Conservation (phyloP, 2,888 invertebrate species). For the Linnaemya vulpina region DNA sequence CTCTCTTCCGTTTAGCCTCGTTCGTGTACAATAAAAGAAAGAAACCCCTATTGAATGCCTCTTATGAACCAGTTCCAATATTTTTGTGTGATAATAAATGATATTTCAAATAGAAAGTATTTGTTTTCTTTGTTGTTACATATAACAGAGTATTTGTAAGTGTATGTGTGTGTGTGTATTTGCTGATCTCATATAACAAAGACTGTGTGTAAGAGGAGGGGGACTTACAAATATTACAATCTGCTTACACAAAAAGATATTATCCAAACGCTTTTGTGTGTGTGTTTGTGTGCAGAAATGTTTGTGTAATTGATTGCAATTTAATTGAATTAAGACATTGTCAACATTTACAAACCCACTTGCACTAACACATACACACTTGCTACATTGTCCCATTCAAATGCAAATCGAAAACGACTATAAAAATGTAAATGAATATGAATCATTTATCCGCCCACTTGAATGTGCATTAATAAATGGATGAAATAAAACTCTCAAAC, state of each 20-base stretch:
- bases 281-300: not conserved
- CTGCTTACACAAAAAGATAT: not conserved
- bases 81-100: not conserved
- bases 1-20: not conserved
- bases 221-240: not conserved
- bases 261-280: not conserved
- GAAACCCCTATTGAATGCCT: not conserved
- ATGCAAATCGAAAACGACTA: constrained; percentile 38
- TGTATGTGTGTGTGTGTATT: not conserved
- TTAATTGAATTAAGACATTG: constrained; percentile 62
- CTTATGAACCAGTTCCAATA: not conserved
- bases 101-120: not conserved
- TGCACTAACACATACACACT: not conserved
- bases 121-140: not conserved
- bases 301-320: constrained; percentile 60
- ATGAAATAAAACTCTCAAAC: constrained; percentile 21
- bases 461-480: constrained; percentile 25
- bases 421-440: constrained; percentile 23
- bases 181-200: not conserved
- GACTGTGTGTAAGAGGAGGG: not conserved
- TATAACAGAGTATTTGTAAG: not conserved
- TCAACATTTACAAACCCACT: constrained; percentile 22
- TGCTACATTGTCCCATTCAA: not conserved
- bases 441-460: constrained; percentile 45
- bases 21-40: not conserved